Evolutionary conservation across 1,140 invertebrate species (phyloP).

Genomic region (Drosophila murphyi): DNA sequence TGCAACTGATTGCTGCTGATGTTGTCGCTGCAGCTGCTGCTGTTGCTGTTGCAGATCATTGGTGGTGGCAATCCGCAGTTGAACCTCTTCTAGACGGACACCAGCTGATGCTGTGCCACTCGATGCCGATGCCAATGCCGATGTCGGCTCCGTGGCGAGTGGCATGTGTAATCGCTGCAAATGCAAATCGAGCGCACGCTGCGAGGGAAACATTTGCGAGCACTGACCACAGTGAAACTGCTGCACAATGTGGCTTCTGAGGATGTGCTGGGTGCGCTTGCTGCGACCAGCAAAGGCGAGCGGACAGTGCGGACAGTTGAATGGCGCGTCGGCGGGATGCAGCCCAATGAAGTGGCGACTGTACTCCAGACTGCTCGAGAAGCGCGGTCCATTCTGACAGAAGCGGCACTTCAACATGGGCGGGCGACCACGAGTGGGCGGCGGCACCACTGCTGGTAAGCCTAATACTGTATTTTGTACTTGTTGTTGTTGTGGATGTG

Average conservation of each 20-base stretch:
- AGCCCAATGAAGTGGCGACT: slow-evolving; percentile 78
- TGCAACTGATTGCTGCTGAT: slow-evolving; percentile 15
- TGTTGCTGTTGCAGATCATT: slow-evolving; percentile 25
- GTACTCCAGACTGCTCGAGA: slow-evolving; percentile 75
- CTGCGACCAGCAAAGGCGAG: slow-evolving; percentile 63
- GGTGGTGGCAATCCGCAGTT: slow-evolving; percentile 57
- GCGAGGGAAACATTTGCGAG: slow-evolving; percentile 71
- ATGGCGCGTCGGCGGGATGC: slow-evolving; percentile 71
- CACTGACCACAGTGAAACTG: slow-evolving; percentile 79
- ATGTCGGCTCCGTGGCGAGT: neutral
- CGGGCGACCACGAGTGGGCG: slow-evolving; percentile 46
- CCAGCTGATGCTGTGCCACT: slow-evolving; percentile 1
- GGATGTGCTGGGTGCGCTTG: slow-evolving; percentile 75
- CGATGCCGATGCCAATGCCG: neutral
- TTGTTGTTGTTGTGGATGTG: slow-evolving; percentile 27
- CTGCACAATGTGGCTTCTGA: slow-evolving; percentile 67
- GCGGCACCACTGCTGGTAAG: slow-evolving; percentile 40
- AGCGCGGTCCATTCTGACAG: slow-evolving; percentile 78
- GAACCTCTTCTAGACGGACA: slow-evolving; percentile 72
- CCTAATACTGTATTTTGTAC: slow-evolving; percentile 66
- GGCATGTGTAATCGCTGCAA: slow-evolving; percentile 70
- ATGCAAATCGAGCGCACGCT: slow-evolving; percentile 72
- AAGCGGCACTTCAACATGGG: slow-evolving; percentile 74
- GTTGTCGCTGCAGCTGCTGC: neutral
- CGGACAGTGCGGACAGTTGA: slow-evolving; percentile 76